A percentile compares a stretch with the other conserved stretches of the same genome.
phyloP scores from a whole-genome alignment of 2,113 vertebrate species.

The Hippocampus barbouri region DNA sequence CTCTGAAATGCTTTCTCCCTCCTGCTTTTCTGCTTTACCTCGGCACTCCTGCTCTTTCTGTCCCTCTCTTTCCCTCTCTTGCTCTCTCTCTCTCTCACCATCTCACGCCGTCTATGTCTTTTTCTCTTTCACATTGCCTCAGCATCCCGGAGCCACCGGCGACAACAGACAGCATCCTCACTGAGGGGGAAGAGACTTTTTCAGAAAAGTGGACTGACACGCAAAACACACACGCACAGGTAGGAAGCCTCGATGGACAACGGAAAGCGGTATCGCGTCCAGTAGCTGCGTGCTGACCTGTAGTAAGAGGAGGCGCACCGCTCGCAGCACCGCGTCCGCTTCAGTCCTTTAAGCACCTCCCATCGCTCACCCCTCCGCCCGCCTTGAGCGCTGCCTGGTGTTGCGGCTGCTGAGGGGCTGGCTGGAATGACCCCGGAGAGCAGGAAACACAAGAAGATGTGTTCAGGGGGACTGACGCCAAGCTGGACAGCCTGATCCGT shows the following conservation, averaged over 20 bases:
- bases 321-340: slow-evolving; percentile 49
- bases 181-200: slow-evolving; percentile 40
- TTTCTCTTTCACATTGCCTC: slow-evolving; percentile 39
- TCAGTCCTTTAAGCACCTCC: slow-evolving; percentile 64
- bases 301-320: slow-evolving; percentile 67
- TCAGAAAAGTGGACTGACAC: slow-evolving; percentile 11
- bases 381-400: slow-evolving; percentile 42
- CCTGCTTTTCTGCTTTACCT: slow-evolving; percentile 3
- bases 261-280: slow-evolving; percentile 45
- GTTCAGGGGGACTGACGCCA: slow-evolving; percentile 47
- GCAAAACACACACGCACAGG: slow-evolving; percentile 24
- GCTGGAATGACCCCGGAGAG: slow-evolving; percentile 71
- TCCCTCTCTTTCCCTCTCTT: slow-evolving; percentile 11
- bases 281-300: slow-evolving; percentile 60
- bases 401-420: slow-evolving; percentile 63
- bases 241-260: slow-evolving; percentile 32
- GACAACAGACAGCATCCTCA: slow-evolving; percentile 35
- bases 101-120: slow-evolving; percentile 5
- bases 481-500: slow-evolving; percentile 59
- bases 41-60: slow-evolving; percentile 1
- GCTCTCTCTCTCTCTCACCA: slow-evolving; percentile 16
- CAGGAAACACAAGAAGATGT: slow-evolving; percentile 60
- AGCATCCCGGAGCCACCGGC: slow-evolving; percentile 49
- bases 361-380: slow-evolving; percentile 36
- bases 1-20: slow-evolving; percentile 17